Evolutionary conservation across 2,797 vertebrate genomes (phyloP), one percentile per base, ranked within the genome.

Genomic region (Carcharodon carcharias): DNA sequence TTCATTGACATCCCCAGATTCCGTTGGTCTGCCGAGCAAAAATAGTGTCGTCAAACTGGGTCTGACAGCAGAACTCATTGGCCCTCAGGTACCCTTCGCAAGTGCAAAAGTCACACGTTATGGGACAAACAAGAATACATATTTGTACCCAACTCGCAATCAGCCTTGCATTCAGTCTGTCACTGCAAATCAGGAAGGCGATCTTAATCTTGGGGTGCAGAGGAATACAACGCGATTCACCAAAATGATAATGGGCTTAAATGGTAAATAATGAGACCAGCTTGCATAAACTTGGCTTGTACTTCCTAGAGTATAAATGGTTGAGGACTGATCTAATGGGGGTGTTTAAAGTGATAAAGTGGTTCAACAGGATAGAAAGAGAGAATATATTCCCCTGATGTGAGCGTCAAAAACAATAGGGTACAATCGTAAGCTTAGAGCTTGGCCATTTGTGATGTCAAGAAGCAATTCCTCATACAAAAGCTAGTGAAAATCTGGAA

Each of bases 1-100:
- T 99, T 98, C 99, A 99, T 99, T 28, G 99, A 99, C 99, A 99
- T 99, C 73, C 99, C 99, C 97, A 99, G 97, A 96, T 99, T 99
- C 97, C 99, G 99, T 97, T 99, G 99, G 97, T 99, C 96, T 96
- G 71, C 16, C 45, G 31, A 73, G 69, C 6, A 73, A 95, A 56
- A 73, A 73, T 3, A 73, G 6, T 1, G 18, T 54, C 26, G 1
- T 69, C 93, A 71, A 95, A 73, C 26, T 35, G 28, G 9, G 11
- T 31, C 9, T 9, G 45, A 50, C 7, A 35, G n/a, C 18, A 45
- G 6, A 93, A 65, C 40, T 23, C 61, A 21, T 21, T 40, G 4
- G 40, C n/a, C 35, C 8, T 3, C 63, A n/a, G 56, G 12, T 5
- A n/a, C 9, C 21, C 5, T 23, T 88, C 16, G 1, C 26, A 93